phyloP scores from a whole-genome alignment of 1,140 invertebrate genomes.

The Trialeurodes vaporariorum region DNA sequence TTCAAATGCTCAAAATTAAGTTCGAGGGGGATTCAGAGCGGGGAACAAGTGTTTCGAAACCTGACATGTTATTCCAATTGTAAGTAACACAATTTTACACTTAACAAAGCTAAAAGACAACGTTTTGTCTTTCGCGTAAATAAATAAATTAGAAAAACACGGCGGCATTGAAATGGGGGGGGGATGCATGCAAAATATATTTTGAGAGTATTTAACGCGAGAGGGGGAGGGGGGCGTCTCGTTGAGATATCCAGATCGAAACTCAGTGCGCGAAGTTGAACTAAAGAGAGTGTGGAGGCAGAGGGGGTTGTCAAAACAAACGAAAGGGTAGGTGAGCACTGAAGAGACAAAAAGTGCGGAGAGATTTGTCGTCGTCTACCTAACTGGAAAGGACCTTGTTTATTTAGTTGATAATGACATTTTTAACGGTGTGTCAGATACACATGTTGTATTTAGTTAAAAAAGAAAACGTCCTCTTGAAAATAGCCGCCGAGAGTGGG shows the following conservation, averaged over 20 bases:
- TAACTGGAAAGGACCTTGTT: not conserved
- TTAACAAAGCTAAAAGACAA: not conserved
- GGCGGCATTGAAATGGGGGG: not conserved
- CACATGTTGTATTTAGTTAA: not conserved
- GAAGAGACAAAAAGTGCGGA: too few relatives aligned
- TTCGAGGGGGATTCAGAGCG: too few relatives aligned
- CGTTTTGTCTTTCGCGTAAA: not conserved
- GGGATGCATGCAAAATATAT: not conserved
- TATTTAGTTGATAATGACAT: not conserved
- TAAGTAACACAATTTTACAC: not conserved
- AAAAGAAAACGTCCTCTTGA: not conserved
- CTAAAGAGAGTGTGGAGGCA: too few relatives aligned
- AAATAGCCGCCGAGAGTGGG: not conserved
- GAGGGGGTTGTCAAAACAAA: not conserved
- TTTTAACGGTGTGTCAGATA: not conserved
- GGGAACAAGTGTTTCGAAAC: not conserved
- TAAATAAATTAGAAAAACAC: not conserved
- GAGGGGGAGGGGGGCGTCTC: too few relatives aligned
- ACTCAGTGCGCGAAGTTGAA: too few relatives aligned
- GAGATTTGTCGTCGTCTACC: not conserved
- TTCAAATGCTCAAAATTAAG: too few relatives aligned
- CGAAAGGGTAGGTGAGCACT: too few relatives aligned
- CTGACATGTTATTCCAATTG: not conserved
- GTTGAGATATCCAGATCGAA: too few relatives aligned
- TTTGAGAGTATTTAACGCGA: not conserved